Evolutionary conservation across 1,140 invertebrate genomes (phyloP), one percentile per base, ranked within the genome.

Genomic region (Dreissena rostriformis): DNA sequence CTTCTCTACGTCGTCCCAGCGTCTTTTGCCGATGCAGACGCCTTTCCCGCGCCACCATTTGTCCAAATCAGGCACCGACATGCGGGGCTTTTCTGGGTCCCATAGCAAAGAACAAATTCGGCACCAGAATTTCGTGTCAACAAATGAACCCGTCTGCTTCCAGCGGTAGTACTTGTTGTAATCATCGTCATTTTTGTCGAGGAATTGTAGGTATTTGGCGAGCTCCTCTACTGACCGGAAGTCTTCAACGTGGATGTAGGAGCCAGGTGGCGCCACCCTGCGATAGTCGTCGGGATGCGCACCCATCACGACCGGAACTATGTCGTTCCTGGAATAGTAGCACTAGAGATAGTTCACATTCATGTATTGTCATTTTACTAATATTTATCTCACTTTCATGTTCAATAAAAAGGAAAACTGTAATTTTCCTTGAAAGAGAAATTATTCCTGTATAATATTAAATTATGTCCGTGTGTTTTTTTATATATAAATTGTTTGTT

Each of bases 231-330:
- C 96, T 4, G 96, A 96, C 7, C 96, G 95, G 92, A 99, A 99
- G 91, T 99, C 97, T 88, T 99, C 98, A 0, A 99, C 97, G 93
- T 99, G 98, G 57, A 99, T 97, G 91, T 95, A 97, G 0, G 97
- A 98, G 86, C 97, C 96, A 87, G 96, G 91, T 1, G 93, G 93
- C 11, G 91, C 87, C 6, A 87, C 80, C n/a, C 81, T 82, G 49
- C 87, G 86, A 82, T 95, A 95, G 74, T 94, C 89, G n/a, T n/a
- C n/a, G n/a, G n/a, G n/a, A n/a, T n/a, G n/a, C n/a, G n/a, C n/a
- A n/a, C n/a, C n/a, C n/a, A 94, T 92, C 1, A 94, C 94, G 12
- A 95, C 89, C 0, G 94, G 94, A 19, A 95, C 88, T 10, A 92
- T 77, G 29, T 92, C 90, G 76, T 94, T 84, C 51, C 91, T 89